Percentiles rank a stretch among this genome's conserved stretches.
These are phyloP conservation scores for Idaea straminata DNA, from an alignment of 2,888 invertebrate genomes.

Conservation along the genomic window DNA sequence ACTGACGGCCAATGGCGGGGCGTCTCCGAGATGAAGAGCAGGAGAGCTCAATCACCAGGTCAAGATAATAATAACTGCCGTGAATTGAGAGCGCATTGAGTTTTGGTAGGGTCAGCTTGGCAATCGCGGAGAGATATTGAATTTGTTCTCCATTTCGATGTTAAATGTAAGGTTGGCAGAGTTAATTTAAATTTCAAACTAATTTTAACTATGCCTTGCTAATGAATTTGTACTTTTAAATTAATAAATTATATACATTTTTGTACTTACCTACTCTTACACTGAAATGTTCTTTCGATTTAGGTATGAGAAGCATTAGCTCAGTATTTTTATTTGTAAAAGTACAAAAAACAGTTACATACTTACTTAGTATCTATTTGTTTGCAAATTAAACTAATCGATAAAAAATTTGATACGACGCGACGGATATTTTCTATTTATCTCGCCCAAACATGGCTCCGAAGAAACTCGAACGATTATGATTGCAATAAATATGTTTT, in stretches of 20 bases:
- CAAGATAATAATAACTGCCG: slow-evolving; percentile 78
- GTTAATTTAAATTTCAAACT: slow-evolving; percentile 13
- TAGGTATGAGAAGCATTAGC: not conserved
- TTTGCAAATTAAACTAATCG: slow-evolving; percentile 23
- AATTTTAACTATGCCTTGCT: not conserved
- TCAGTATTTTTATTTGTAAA: too few species aligned
- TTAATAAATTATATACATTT: not conserved
- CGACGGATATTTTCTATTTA: slow-evolving; percentile 62
- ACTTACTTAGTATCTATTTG: not conserved
- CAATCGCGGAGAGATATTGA: slow-evolving; percentile 66
- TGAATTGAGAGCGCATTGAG: slow-evolving; percentile 79
- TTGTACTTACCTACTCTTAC: not conserved
- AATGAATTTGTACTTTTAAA: not conserved
- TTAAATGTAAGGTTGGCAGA: slow-evolving; percentile 46
- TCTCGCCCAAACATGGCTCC: slow-evolving; percentile 64
- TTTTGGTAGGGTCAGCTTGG: slow-evolving; percentile 74
- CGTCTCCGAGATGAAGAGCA: slow-evolving; percentile 59
- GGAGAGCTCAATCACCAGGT: slow-evolving; percentile 78
- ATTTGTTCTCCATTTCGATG: slow-evolving; percentile 47
- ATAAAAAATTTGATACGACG: slow-evolving; percentile 46
- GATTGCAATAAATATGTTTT: slow-evolving; percentile 80
- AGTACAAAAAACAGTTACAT: not conserved
- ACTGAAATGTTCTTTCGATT: not conserved
- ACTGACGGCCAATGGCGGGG: slow-evolving; percentile 56
- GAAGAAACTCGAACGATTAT: slow-evolving; percentile 74